These are phyloP conservation scores for Bombyx mandarina DNA, from an alignment of 1,140 invertebrate genomes.

Conservation along the genomic window DNA sequence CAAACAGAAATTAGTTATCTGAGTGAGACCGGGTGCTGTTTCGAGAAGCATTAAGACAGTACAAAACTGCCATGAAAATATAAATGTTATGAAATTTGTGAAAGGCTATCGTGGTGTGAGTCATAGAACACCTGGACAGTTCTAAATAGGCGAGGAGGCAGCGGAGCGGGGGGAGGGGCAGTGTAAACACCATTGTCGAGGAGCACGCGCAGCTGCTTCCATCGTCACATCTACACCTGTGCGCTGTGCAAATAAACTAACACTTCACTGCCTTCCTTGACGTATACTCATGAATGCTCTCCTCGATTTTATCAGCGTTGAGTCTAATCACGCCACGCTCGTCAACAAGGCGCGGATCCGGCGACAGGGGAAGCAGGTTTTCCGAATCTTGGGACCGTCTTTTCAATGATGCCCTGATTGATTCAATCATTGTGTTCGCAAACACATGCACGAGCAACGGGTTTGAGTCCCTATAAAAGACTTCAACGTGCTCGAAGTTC, in stretches of 20 bases:
- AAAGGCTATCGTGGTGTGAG: too few species aligned
- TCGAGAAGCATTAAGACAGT: too few species aligned
- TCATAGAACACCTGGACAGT: not conserved
- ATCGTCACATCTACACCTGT: not conserved
- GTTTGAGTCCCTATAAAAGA: not conserved
- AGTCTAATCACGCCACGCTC: not conserved
- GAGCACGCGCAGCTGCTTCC: not conserved
- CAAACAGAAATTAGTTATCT: too few species aligned
- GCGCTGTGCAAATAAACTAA: not conserved
- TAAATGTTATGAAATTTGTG: too few species aligned
- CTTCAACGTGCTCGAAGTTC: not conserved
- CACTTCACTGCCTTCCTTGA: not conserved
- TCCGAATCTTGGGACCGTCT: too few species aligned
- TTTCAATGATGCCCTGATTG: too few species aligned
- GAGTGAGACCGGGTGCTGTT: too few species aligned
- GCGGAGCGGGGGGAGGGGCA: not conserved
- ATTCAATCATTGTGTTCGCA: not conserved
- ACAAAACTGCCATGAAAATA: too few species aligned
- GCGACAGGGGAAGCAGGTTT: too few species aligned
- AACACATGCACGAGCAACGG: not conserved
- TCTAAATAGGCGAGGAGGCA: not conserved
- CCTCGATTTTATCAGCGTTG: not conserved
- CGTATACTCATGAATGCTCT: not conserved
- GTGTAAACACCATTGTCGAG: constrained; percentile 6
- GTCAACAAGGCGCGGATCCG: too few species aligned